Evolutionary conservation across 2,888 invertebrate genomes (phyloP).

Genomic region (Ectemnius cavifrons): DNA sequence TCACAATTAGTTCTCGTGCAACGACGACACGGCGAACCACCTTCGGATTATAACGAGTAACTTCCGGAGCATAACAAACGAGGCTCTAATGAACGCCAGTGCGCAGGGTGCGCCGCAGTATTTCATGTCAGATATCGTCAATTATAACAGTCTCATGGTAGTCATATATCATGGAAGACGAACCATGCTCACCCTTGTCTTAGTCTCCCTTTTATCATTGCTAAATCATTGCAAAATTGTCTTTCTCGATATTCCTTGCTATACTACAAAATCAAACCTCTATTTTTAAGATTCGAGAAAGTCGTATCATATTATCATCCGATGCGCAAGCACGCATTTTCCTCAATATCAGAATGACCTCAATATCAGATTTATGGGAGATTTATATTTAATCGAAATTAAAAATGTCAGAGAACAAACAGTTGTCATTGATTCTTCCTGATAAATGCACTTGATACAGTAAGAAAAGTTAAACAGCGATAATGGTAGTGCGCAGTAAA

Average conservation of each 20-base stretch:
- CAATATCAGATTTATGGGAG: no score
- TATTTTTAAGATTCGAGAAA: no score
- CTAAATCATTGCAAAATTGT: neutral
- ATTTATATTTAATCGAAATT: no score
- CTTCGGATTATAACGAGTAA: constrained; percentile 9
- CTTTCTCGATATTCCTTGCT: no score
- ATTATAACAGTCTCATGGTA: constrained; percentile 1
- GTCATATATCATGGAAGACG: neutral
- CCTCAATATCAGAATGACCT: no score
- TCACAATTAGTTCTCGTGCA: neutral
- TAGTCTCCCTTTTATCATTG: neutral
- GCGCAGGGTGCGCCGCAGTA: neutral
- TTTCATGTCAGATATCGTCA: neutral
- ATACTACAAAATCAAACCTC: no score
- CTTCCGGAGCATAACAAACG: constrained; percentile 1
- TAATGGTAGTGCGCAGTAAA: constrained; percentile 1
- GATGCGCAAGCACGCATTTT: no score
- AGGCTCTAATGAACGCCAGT: constrained; percentile 5
- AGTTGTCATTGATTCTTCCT: no score
- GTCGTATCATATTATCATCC: no score
- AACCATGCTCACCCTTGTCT: neutral
- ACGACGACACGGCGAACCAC: neutral
- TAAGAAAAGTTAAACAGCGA: no score
- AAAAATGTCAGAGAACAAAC: no score
- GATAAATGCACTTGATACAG: no score